Base-by-base conservation (phyloP, 2,888 invertebrate species). In the Acanthosepion pharaonis region DNA sequence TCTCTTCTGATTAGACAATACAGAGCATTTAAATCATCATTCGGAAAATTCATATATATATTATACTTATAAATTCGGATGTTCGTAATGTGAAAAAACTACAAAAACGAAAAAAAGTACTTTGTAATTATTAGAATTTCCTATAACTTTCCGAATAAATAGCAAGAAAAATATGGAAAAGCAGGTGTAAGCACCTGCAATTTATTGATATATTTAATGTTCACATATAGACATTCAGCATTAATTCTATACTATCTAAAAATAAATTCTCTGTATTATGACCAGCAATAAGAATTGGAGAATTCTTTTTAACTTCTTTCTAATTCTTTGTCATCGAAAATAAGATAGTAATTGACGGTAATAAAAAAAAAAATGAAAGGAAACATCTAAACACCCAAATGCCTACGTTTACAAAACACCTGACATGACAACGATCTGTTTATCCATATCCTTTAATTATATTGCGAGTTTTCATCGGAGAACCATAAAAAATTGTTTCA, bases 401-500 rank as follows among this genome's bases (percentile, higher is more conserved):
- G 18, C 15, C n/a, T 78, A 78, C 78, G 18, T 78, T 78, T 33
- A 15, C 9, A 15, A n/a, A 33, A n/a, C 78, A 78, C 11, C n/a
- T 78, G n/a, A 11, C 78, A 78, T 78, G n/a, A 78, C 78, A 78
- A 78, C n/a, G 4, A 78, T 33, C 78, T 78, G 18, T 78, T 28
- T 78, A 78, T 78, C 15, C n/a, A 78, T 78, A 78, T 78, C 78
- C n/a, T n/a, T 78, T 15, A 78, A 78, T 78, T 78, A 78, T 78
- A 15, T 33, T n/a, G 33, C 78, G 11, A 78, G 78, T n/a, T 78
- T 78, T 78, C 78, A 78, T 78, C n/a, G n/a, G n/a, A n/a, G n/a
- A n/a, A 78, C 78, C 78, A 78, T 78, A 78, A 78, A 78, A 59
- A 78, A n/a, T 78, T 78, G 78, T 78, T 78, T n/a, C 78, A 78